A percentile compares a stretch with the other conserved stretches of the same genome.
Conservation (phyloP, 2,113 vertebrate species). For the Hyperoodon ampullatus region DNA sequence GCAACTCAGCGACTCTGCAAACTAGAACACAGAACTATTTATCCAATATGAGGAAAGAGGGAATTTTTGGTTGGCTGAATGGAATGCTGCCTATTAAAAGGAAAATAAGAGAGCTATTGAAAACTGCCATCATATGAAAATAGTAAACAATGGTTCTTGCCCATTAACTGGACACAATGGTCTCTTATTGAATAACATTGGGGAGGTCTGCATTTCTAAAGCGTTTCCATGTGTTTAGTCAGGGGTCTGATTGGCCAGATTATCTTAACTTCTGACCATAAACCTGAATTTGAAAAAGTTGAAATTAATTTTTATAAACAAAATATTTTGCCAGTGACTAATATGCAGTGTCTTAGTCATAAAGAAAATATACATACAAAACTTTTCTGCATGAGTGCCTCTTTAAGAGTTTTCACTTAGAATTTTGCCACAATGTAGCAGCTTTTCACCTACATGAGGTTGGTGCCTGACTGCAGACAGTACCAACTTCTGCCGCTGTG, state of each 20-base stretch:
- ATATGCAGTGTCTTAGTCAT: background rate
- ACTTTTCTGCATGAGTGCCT: background rate
- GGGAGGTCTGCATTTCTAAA: constrained; percentile 49
- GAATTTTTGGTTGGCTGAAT: constrained; percentile 73
- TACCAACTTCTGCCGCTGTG: background rate
- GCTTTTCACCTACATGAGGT: background rate
- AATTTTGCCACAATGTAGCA: background rate
- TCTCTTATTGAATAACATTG: constrained; percentile 50
- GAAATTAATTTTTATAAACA: background rate
- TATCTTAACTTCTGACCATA: constrained; percentile 33
- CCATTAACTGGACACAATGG: background rate
- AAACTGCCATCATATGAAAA: constrained; percentile 36
- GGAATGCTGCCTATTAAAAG: constrained; percentile 63
- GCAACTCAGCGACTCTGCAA: background rate
- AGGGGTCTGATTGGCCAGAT: background rate
- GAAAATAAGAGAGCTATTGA: constrained; percentile 56
- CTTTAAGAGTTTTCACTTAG: background rate
- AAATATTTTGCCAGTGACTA: background rate
- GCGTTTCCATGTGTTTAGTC: constrained; percentile 16
- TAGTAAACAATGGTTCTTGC: constrained; percentile 62
- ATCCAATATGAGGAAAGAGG: constrained; percentile 41
- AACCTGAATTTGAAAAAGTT: constrained; percentile 13
- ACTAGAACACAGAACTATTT: constrained; percentile 57
- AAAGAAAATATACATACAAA: background rate
- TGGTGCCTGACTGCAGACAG: background rate